Evolutionary conservation across 1,140 invertebrate genomes (phyloP).

Genomic region (Ectropis grisescens): DNA sequence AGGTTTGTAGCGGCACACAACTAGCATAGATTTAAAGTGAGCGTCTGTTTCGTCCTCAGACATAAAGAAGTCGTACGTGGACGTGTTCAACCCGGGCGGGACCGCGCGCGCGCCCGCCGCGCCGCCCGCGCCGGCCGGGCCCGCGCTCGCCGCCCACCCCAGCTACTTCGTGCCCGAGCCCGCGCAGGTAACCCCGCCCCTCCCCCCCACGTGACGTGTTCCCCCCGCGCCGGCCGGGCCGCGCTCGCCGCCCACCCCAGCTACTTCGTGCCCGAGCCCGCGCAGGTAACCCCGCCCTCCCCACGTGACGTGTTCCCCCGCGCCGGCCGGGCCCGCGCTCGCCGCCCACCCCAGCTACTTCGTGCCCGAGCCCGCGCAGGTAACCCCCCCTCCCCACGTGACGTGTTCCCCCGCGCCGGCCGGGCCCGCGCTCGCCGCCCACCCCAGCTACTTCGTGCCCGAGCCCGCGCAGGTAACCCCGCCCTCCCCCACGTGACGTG

Average conservation of each 20-base stretch:
- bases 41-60: too few species aligned
- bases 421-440: background rate
- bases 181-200: slow-evolving; percentile 12
- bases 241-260: background rate
- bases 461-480: too few species aligned
- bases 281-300: slow-evolving; percentile 58
- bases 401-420: too few species aligned
- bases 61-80: slow-evolving; percentile 85
- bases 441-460: too few species aligned
- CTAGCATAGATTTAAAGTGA: too few species aligned
- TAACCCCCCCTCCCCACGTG: too few species aligned
- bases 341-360: slow-evolving; percentile 17
- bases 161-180: slow-evolving; percentile 28
- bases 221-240: slow-evolving; percentile 67
- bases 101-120: slow-evolving; percentile 32
- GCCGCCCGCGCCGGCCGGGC: slow-evolving; percentile 53
- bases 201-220: too few species aligned
- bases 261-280: slow-evolving; percentile 40
- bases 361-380: slow-evolving; percentile 22
- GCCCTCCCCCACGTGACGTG: too few species aligned
- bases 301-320: slow-evolving; percentile 27
- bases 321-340: slow-evolving; percentile 45
- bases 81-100: slow-evolving; percentile 84
- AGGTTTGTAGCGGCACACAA: too few species aligned
- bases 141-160: slow-evolving; percentile 16